phyloP scores from a whole-genome alignment of 2,888 invertebrate genomes.

The Gari tellinella region DNA sequence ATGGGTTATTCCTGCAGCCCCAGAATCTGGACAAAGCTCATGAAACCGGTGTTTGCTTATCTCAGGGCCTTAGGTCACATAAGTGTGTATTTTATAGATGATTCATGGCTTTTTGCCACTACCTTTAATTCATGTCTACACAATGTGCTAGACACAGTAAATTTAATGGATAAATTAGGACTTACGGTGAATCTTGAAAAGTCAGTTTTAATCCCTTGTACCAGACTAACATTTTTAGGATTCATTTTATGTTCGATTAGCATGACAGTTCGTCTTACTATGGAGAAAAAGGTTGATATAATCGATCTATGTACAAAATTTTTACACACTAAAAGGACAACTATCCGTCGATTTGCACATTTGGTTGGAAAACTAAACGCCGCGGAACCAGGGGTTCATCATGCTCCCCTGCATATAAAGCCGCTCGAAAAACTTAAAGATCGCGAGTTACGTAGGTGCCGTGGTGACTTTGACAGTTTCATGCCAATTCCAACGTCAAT shows the following conservation, averaged over 20 bases:
- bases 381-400: slow-evolving; percentile 36
- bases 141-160: slow-evolving; percentile 19
- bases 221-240: slow-evolving; percentile 27
- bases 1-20: slow-evolving; percentile 51
- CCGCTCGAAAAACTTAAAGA: slow-evolving; percentile 26
- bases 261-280: slow-evolving; percentile 42
- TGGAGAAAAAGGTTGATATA: slow-evolving; percentile 37
- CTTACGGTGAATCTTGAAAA: slow-evolving; percentile 41
- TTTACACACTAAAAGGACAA: not conserved
- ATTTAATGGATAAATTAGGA: slow-evolving; percentile 20
- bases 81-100: slow-evolving; percentile 53
- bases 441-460: not conserved
- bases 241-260: slow-evolving; percentile 38
- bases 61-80: slow-evolving; percentile 36
- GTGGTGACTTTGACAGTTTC: slow-evolving; percentile 27
- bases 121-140: slow-evolving; percentile 16
- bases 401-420: slow-evolving; percentile 32
- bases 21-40: slow-evolving; percentile 52
- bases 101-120: slow-evolving; percentile 26
- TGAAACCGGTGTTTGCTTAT: slow-evolving; percentile 55
- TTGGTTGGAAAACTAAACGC: slow-evolving; percentile 37
- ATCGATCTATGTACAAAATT: slow-evolving; percentile 8
- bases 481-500: slow-evolving; percentile 7
- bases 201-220: slow-evolving; percentile 31
- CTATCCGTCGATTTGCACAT: slow-evolving; percentile 33